Percentiles rank a stretch among this genome's conserved stretches.
These are phyloP conservation scores for Doris montereyensis DNA, from an alignment of 2,888 invertebrate species.

Conservation along the genomic window DNA sequence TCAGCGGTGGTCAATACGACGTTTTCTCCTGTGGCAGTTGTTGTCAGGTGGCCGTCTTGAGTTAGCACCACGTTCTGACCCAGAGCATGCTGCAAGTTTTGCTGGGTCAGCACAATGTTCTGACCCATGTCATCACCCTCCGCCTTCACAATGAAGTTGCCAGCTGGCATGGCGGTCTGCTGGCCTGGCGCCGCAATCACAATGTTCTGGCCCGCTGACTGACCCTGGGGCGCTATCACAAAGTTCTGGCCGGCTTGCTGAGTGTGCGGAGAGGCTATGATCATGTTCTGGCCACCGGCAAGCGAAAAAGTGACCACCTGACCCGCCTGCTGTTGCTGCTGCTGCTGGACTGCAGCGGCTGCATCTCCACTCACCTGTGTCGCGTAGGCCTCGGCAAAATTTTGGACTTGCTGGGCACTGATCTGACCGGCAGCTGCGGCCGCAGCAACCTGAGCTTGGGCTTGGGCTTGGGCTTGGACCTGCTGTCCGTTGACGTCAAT, in stretches of 20 bases:
- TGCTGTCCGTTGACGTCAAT: conserved; percentile 36
- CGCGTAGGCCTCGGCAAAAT: conserved; percentile 31
- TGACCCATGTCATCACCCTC: conserved; percentile 44
- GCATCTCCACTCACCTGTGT: conserved; percentile 25
- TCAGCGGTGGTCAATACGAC: conserved; percentile 39
- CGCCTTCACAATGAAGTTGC: conserved; percentile 43
- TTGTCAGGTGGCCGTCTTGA: conserved; percentile 39
- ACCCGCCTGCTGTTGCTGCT: conserved; percentile 19
- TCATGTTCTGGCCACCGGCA: conserved; percentile 45
- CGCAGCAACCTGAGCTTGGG: background rate
- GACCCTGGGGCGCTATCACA: conserved; percentile 40
- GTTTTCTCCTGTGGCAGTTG: conserved; percentile 17
- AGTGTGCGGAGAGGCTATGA: conserved; percentile 45
- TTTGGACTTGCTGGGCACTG: conserved; percentile 28
- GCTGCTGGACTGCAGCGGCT: conserved; percentile 33
- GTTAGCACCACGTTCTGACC: conserved; percentile 42
- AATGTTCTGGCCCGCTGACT: conserved; percentile 39
- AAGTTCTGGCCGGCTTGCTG: conserved; percentile 45
- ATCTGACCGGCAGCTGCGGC: background rate
- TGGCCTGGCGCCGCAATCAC: conserved; percentile 45
- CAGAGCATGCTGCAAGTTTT: conserved; percentile 43
- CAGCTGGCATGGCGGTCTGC: conserved; percentile 31
- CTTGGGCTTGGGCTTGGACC: conserved; percentile 28
- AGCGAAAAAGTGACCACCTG: conserved; percentile 43
- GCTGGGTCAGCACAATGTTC: conserved; percentile 44